phyloP scores from a whole-genome alignment of 2,888 invertebrate genomes.

The Sphaerophoria rueppellii region DNA sequence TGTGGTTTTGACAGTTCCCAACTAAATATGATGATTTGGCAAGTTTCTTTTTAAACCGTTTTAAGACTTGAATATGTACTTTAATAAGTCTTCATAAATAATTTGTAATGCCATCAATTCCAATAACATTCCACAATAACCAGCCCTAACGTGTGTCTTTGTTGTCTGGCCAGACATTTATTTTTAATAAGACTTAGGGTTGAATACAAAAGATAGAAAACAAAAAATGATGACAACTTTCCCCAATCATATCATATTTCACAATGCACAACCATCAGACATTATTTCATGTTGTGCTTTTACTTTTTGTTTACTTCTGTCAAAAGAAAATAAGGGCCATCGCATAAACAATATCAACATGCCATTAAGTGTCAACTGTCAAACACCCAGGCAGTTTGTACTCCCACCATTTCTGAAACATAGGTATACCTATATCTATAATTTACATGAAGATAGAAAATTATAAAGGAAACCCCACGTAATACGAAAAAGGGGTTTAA shows the following conservation, averaged over 20 bases:
- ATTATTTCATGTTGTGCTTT: constrained; percentile 4
- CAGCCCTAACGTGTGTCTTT: constrained; percentile 29
- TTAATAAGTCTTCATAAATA: neutral
- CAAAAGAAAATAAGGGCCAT: constrained; percentile 20
- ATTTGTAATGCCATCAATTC: constrained; percentile 6
- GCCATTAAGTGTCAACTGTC: constrained; percentile 71
- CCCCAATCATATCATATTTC: constrained; percentile 53
- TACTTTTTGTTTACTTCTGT: constrained; percentile 23
- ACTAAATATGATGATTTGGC: too few relatives aligned
- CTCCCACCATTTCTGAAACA: constrained; percentile 39
- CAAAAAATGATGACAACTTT: constrained; percentile 13
- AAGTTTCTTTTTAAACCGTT: too few relatives aligned
- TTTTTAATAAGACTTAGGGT: constrained; percentile 6
- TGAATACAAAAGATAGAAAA: constrained; percentile 19
- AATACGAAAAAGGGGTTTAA: constrained; percentile 57
- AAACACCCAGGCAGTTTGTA: constrained; percentile 53
- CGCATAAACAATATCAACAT: constrained; percentile 56
- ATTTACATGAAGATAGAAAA: too few relatives aligned
- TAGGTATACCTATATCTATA: neutral
- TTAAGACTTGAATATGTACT: neutral
- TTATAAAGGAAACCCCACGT: constrained; percentile 62
- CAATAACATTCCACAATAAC: constrained; percentile 3
- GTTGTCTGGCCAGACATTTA: constrained; percentile 41
- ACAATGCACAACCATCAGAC: constrained; percentile 38
- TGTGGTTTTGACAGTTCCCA: too few relatives aligned